Evolutionary conservation across 2,113 vertebrate species (phyloP).

Genomic region (Asarcornis scutulata): DNA sequence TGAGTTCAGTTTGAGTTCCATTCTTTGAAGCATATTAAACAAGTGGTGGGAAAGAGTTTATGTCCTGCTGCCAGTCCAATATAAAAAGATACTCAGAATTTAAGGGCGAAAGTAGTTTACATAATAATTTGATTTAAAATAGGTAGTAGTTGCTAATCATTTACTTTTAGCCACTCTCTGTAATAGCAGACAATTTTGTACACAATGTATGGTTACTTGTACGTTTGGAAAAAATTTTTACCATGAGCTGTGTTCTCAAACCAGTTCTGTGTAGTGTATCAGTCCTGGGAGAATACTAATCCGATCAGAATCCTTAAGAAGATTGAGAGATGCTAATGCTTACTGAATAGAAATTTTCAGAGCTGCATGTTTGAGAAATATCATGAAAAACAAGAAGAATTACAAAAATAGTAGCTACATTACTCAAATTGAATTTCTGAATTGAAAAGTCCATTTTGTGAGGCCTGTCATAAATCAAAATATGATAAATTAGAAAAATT

Average conservation of each 20-base stretch:
- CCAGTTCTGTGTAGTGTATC: not conserved
- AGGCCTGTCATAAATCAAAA: not conserved
- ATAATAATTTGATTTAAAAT: not conserved
- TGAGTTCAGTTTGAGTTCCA: not conserved
- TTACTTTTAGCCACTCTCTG: not conserved
- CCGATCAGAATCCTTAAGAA: not conserved
- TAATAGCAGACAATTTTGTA: not conserved
- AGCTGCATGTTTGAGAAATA: not conserved
- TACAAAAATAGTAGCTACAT: not conserved
- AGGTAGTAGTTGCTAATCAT: not conserved
- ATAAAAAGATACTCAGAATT: not conserved
- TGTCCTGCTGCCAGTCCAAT: not conserved
- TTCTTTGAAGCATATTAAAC: not conserved
- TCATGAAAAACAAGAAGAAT: not conserved
- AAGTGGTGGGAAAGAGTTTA: not conserved
- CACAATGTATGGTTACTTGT: not conserved
- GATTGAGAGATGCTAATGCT: not conserved
- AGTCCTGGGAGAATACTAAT: constrained; percentile 8
- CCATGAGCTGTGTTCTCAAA: not conserved
- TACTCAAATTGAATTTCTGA: not conserved
- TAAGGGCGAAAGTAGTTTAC: not conserved
- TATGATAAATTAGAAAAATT: not conserved
- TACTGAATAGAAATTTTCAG: not conserved
- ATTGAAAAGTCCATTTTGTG: not conserved
- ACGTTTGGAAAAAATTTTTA: constrained; percentile 9